Evolutionary conservation across 2,113 vertebrate genomes (phyloP), one percentile per base, ranked within the genome.

Genomic region (Pelvicachromis taeniatus): DNA sequence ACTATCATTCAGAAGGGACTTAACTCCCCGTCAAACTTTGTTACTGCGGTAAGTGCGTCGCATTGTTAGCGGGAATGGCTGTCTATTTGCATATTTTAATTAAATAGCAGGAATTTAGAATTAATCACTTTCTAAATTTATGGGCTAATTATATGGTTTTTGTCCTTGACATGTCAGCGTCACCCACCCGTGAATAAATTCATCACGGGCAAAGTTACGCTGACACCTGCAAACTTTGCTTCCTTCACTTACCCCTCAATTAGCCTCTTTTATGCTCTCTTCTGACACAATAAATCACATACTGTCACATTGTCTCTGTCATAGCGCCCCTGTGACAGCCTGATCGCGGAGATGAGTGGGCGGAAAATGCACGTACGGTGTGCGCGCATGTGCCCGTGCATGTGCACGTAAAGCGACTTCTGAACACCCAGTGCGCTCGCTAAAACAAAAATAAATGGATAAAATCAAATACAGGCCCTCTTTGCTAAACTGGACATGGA

Each of bases 31-130:
- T 88, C 79, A 86, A 92, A 92, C 86, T 93, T 92, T 85, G 84
- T 87, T 52, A 84, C 75, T 90, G 56, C 8, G 17, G 52, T 83
- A 58, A 86, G 50, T 88, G 88, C 73, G 85, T 84, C 40, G 29
- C 79, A 40, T 70, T 87, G 83, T 87, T 82, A 63, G 31, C 6
- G 82, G 53, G 56, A 65, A 87, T 55, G 63, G 17, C 91, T 88
- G 90, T 85, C 84, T 88, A 94, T 95, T 95, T 93, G 93, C 93
- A 94, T 95, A 91, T 94, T 95, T 93, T 95, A 95, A 95, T 94
- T 93, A 92, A 95, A 95, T 91, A 90, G 90, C 90, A 80, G 45
- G 83, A 93, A 92, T 93, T 94, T 91, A 82, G 89, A 94, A 94
- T 93, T 80, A 95, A 93, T 94, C 89, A 56, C 91, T 87, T 92